Evolutionary conservation across 2,113 vertebrate species (phyloP), one percentile per base, ranked within the genome.

Genomic region (Antechinus flavipes): DNA sequence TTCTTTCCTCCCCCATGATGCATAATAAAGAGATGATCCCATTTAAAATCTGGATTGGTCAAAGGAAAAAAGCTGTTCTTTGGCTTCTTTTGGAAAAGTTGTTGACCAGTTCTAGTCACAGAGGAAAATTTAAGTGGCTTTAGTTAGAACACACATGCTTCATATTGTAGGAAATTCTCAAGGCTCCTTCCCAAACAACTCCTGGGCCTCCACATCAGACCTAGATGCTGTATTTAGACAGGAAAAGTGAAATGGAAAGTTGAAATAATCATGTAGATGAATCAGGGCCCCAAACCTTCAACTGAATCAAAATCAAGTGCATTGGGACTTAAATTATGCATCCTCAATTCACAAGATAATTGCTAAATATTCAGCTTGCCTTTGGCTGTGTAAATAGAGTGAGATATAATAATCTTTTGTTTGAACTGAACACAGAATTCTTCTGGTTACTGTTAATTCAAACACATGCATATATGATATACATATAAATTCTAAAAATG

Each of bases 51-150:
- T 90, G 25, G 91, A 35, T 93, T 89, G 91, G 55, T 1, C 68
- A 90, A 92, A 49, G 84, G 46, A 61, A 93, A 93, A 93, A 26
- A 91, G 52, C 50, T 76, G 54, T 16, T 93, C 8, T 90, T 68
- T 49, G 49, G 90, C 95, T 50, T 58, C 49, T 91, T 84, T 42
- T 27, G n/a, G n/a, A 42, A 50, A 91, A 61, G 30, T 91, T 94
- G 95, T 47, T 2, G 27, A 54, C 3, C n/a, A 47, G 55, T 95
- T 93, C 25, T 91, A n/a, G 46, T 89, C n/a, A 92, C 27, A 46
- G 12, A 96, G 89, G 50, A 49, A 84, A 94, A 52, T 35, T 91
- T 84, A 84, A 84, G 68, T 84, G 68, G 46, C n/a, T 93, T 93
- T 30, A 92, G 35, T 84, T 84, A 84, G 68, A 84, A 42, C 68